Evolutionary conservation across 2,113 vertebrate species (phyloP), one percentile per base, ranked within the genome.

Genomic region (Trochalopteron elliotii): DNA sequence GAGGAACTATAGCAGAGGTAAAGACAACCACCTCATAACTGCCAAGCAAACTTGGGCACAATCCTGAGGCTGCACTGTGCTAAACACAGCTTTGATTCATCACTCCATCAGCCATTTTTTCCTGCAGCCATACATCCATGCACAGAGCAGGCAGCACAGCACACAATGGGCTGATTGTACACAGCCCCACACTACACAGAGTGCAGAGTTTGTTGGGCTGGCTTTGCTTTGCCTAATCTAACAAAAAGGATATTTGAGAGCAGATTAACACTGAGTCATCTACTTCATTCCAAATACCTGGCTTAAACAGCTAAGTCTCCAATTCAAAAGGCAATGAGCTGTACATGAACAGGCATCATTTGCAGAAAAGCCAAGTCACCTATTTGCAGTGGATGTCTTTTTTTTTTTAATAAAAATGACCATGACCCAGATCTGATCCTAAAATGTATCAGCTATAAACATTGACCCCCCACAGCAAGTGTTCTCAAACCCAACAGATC

Each of bases 241-340:
- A 89, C 87, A 84, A 91, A 89, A 94, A 75, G 81, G 89, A 87
- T 87, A 89, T 84, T 52, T 71, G 83, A 95, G 64, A 94, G 87
- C 64, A 92, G 91, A 92, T 94, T 94, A 96, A 84, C 56, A 74
- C 68, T 17, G 42, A 95, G 56, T 90, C 93, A 89, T 82, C 93
- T 52, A 84, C 76, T 92, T 92, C 57, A 84, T 71, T 82, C 56
- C 40, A 86, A 83, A 75, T 87, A 94, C 76, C 94, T 94, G 80
- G 42, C 60, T 95, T 89, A 94, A 87, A 95, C 45, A 75, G 81
- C 52, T 64, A 89, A 89, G 40, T 64, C 71, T 71, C 69, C 61
- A 56, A 30, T 75, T 87, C 64, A 68, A 68, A 83, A 86, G 49
- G 68, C 71, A 72, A 65, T 12, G 50, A 94, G 53, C 64, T 89